Conservation (phyloP, 64 coral and sea anemone species). For the Porites australiensis region DNA sequence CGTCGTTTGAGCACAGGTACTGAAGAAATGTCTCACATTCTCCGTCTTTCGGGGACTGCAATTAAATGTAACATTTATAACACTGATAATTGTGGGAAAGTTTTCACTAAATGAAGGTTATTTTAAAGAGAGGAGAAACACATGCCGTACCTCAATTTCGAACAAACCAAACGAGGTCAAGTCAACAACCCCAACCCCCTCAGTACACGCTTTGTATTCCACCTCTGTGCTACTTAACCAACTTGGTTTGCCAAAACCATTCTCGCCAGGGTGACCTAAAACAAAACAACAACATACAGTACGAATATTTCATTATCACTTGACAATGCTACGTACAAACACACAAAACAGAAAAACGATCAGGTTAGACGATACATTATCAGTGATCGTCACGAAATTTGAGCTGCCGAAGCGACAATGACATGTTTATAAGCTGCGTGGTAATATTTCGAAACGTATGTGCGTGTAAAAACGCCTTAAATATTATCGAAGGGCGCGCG, state of each 20-base stretch:
- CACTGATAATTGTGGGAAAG: neutral
- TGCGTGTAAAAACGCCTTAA: no score
- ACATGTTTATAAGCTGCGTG: no score
- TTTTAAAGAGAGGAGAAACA: no score
- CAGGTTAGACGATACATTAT: no score
- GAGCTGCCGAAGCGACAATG: no score
- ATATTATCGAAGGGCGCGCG: no score
- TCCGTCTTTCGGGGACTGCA: conserved; percentile 58
- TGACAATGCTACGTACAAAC: neutral
- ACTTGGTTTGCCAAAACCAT: conserved; percentile 81
- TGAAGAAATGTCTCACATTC: conserved; percentile 78
- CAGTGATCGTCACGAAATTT: no score
- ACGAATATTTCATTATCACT: neutral
- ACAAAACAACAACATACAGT: neutral
- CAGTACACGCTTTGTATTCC: conserved; percentile 80
- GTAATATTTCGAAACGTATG: no score
- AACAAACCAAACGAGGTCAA: conserved; percentile 85
- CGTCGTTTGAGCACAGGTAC: conserved; percentile 72
- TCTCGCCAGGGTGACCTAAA: conserved; percentile 19
- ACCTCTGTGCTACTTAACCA: conserved; percentile 78
- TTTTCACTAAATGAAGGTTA: no score
- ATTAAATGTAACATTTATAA: neutral
- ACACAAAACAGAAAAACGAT: neutral
- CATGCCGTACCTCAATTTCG: conserved; percentile 74
- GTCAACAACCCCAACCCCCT: conserved; percentile 80